These are phyloP conservation scores for Clarias platycephalus DNA, from an alignment of 2,797 vertebrate genomes.

Conservation along the genomic window DNA sequence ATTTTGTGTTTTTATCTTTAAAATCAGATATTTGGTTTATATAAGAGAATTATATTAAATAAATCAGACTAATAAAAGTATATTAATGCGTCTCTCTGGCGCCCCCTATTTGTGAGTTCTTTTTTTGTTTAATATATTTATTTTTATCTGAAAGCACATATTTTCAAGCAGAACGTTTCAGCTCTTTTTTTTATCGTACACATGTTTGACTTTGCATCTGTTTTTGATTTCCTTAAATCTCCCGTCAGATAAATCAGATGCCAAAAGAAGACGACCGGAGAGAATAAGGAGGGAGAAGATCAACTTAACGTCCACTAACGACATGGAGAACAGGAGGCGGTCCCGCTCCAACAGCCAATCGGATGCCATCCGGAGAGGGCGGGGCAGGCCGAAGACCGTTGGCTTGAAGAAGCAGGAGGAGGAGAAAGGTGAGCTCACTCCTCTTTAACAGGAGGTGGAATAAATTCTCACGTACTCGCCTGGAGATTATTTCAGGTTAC, in stretches of 20 bases:
- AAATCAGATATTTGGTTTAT: neutral
- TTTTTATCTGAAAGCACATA: neutral
- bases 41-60: neutral
- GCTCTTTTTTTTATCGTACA: neutral
- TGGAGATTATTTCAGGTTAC: neutral
- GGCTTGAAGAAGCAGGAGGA: constrained; percentile 93
- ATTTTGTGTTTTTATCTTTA: too few species aligned
- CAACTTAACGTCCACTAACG: constrained; percentile 82
- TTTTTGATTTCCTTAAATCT: neutral
- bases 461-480: neutral
- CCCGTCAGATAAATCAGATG: constrained; percentile 85
- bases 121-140: too few species aligned
- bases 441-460: neutral
- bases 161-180: neutral
- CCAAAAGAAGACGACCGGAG: constrained; percentile 91
- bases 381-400: constrained; percentile 89
- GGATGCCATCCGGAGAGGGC: constrained; percentile 88
- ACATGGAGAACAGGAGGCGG: constrained; percentile 89
- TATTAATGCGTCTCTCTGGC: neutral
- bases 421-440: constrained; percentile 82
- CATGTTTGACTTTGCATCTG: neutral
- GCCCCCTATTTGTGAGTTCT: neutral
- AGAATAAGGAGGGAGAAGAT: constrained; percentile 89
- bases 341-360: constrained; percentile 91
- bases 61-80: neutral